phyloP scores from a whole-genome alignment of 1,140 invertebrate species.

The Drosophila asahinai region DNA sequence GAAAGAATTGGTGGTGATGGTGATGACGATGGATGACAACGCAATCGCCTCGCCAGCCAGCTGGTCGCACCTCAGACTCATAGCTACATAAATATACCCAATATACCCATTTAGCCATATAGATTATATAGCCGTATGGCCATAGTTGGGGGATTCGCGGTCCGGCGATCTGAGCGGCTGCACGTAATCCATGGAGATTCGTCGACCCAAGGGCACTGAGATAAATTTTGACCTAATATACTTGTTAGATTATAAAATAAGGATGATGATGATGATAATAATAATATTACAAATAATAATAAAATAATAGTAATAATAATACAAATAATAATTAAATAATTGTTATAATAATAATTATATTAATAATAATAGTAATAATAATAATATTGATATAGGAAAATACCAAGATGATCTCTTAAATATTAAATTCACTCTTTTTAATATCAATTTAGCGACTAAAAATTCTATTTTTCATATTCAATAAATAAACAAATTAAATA shows the following conservation, averaged over 20 bases:
- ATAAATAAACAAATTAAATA: background rate
- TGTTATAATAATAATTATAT: too few relatives aligned
- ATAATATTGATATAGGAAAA: background rate
- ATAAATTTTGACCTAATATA: background rate
- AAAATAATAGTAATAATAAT: too few relatives aligned
- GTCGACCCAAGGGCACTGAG: background rate
- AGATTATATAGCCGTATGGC: conserved; percentile 12
- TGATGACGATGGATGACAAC: conserved; percentile 31
- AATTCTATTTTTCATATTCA: background rate
- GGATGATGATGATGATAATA: background rate
- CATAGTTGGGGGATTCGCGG: conserved; percentile 9
- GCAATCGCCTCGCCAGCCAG: conserved; percentile 13
- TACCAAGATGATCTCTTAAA: background rate
- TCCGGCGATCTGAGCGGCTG: conserved; percentile 35
- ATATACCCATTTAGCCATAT: background rate
- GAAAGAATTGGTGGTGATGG: conserved; percentile 17
- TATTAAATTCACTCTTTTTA: too few relatives aligned
- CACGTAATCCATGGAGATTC: conserved; percentile 61
- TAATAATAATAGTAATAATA: too few relatives aligned
- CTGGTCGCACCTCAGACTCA: conserved; percentile 11
- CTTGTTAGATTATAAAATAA: too few relatives aligned
- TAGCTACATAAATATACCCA: conserved; percentile 1
- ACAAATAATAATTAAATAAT: too few relatives aligned
- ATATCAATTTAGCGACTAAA: background rate
- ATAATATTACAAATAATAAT: too few relatives aligned